A percentile compares a stretch with the other conserved stretches of the same genome.
These are phyloP conservation scores for Elgonia sp. DNA, from an alignment of 2,888 invertebrate species.

Conservation along the genomic window DNA sequence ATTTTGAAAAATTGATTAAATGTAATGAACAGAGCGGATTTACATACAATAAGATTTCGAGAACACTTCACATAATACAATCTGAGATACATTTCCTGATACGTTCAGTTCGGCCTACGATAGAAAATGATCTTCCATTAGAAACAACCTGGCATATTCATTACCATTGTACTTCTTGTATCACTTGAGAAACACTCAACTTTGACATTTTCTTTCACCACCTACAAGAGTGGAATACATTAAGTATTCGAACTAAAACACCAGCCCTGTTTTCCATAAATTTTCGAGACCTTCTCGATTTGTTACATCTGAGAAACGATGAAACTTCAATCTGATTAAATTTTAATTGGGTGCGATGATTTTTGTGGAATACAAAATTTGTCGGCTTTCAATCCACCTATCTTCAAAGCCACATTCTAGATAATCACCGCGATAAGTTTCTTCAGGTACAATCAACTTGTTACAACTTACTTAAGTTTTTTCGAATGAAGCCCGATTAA, in stretches of 20 bases:
- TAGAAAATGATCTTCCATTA: constrained; percentile 52
- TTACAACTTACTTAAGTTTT: too few relatives aligned
- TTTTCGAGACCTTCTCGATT: constrained; percentile 28
- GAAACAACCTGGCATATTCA: constrained; percentile 59
- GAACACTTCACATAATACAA: constrained; percentile 40
- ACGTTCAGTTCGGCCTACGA: constrained; percentile 25
- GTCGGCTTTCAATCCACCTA: background rate
- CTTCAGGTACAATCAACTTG: too few relatives aligned
- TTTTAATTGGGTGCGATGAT: background rate
- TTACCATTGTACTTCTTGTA: constrained; percentile 63
- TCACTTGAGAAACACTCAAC: constrained; percentile 65
- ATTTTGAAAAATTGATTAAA: constrained; percentile 61
- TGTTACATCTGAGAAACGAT: constrained; percentile 5
- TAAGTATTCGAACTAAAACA: constrained; percentile 47
- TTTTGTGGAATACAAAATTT: background rate
- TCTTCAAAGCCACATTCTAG: background rate
- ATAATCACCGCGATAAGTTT: too few relatives aligned
- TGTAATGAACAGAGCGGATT: constrained; percentile 20
- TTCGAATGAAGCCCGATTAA: too few relatives aligned
- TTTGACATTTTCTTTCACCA: constrained; percentile 68
- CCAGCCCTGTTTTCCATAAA: constrained; percentile 54
- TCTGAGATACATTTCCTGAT: constrained; percentile 48
- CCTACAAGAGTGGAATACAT: constrained; percentile 57
- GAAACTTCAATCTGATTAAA: constrained; percentile 18
- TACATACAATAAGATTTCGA: constrained; percentile 57